Evolutionary conservation across 2,888 invertebrate species (phyloP), one percentile per base, ranked within the genome.

Genomic region (Tanypteryx hageni): DNA sequence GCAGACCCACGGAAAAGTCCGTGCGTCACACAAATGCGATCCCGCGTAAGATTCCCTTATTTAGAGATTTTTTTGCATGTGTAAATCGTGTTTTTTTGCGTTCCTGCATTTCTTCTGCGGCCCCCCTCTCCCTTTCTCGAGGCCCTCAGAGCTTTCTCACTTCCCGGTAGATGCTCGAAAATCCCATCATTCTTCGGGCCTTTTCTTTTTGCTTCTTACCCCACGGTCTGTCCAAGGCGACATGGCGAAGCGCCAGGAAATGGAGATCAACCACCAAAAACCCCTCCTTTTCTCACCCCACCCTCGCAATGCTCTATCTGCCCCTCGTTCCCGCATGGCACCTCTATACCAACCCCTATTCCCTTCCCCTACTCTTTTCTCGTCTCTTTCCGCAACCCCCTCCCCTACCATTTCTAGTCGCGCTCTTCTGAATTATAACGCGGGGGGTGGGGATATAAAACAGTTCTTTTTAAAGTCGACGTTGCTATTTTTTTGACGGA

Each of bases 241-340:
- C 89, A 89, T 89, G 89, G 89, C 89, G 89, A 44, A 89, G 44
- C 89, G 89, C 89, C 82, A 83, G 83, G 92, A 92, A 82, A 82
- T 92, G 83, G 83, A 83, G 92, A 83, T 82, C 82, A 92, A 82
- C 83, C 82, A 59, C 92, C 83, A 83, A 82, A 84, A 58, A 22
- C 22, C 58, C 27, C 27, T 81, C 10, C 11, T 44, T 56, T n/a
- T 44, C 44, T 76, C 76, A 76, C 64, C 44, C 31, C 31, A 9
- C 64, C 64, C 31, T 27, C 89, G 18, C 89, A 18, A 22, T 11
- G 7, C 9, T 10, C 64, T 64, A 58, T 56, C 59, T 64, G 18
- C 44, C 18, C 31, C 83, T 13, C 16, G 18, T 13, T 31, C 14
- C 86, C 4, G 16, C 13, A 64, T n/a, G 64, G 22, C 27, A 68